These are phyloP conservation scores for Sylvia borin DNA, from an alignment of 2,797 vertebrate genomes.

Conservation along the genomic window DNA sequence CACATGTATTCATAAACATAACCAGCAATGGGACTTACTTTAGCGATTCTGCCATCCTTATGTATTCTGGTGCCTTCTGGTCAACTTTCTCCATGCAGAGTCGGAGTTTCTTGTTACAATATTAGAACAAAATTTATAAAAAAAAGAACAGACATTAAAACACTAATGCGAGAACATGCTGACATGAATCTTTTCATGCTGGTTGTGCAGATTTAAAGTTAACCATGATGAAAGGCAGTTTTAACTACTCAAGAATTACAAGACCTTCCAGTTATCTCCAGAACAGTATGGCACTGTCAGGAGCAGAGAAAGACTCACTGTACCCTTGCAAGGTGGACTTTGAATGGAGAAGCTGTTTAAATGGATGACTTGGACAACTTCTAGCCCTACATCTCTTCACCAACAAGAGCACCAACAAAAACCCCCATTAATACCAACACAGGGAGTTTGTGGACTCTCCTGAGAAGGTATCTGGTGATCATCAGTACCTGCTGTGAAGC, in stretches of 20 bases:
- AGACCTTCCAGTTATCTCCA: neutral
- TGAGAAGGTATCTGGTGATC: neutral
- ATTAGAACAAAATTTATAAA: neutral
- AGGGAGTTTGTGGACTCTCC: neutral
- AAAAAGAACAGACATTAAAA: neutral
- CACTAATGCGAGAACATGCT: neutral
- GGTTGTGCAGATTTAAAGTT: neutral
- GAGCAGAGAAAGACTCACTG: neutral
- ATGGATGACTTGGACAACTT: neutral
- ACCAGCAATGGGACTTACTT: conserved; percentile 82
- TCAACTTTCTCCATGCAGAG: conserved; percentile 95
- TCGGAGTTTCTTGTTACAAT: conserved; percentile 84
- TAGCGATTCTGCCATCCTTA: conserved; percentile 93
- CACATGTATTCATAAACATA: neutral
- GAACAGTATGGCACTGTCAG: neutral
- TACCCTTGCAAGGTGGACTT: neutral
- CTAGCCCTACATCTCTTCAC: neutral
- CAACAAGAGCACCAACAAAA: neutral
- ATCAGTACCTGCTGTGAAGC: neutral
- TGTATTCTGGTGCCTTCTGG: conserved; percentile 93
- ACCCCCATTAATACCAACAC: neutral
- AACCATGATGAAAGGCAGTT: neutral
- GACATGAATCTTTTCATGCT: neutral
- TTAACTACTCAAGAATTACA: neutral
- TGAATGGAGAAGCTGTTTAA: neutral